These are phyloP conservation scores for Haplotaxodon microlepis DNA, from an alignment of 2,113 vertebrate species.

Conservation along the genomic window DNA sequence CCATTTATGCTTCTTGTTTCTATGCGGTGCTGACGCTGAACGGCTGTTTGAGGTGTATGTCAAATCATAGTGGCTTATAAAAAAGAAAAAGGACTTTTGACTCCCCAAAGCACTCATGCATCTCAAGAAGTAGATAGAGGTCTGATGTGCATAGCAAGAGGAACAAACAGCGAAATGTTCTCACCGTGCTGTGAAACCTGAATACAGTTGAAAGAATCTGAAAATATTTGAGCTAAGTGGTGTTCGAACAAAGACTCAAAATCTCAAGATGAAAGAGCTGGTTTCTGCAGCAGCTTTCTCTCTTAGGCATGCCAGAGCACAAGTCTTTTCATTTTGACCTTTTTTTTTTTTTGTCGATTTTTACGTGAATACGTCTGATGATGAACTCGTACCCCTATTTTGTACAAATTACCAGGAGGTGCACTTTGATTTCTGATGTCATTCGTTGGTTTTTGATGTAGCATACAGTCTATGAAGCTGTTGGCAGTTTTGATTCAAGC, in stretches of 20 bases:
- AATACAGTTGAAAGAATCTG: constrained; percentile 12
- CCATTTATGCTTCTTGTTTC: neutral
- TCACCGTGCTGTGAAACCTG: constrained; percentile 21
- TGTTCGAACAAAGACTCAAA: constrained; percentile 40
- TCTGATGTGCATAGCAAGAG: constrained; percentile 31
- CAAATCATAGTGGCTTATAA: constrained; percentile 8
- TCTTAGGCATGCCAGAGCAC: constrained; percentile 78
- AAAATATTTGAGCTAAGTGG: constrained; percentile 16
- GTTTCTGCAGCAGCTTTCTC: constrained; percentile 76
- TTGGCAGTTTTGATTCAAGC: constrained; percentile 82
- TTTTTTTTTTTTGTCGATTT: constrained; percentile 50
- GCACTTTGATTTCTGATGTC: constrained; percentile 68
- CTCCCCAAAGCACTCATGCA: constrained; percentile 17
- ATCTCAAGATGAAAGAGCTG: constrained; percentile 82
- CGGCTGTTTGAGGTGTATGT: constrained; percentile 45
- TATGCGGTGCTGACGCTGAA: constrained; percentile 41
- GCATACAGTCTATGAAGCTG: constrained; percentile 68
- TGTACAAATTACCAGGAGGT: constrained; percentile 68
- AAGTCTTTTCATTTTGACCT: constrained; percentile 58
- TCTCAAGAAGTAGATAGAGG: constrained; percentile 16
- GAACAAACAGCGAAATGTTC: constrained; percentile 15
- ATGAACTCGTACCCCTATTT: constrained; percentile 72
- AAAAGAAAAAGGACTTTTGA: neutral
- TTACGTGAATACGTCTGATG: constrained; percentile 59
- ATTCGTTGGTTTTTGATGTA: constrained; percentile 67